Evolutionary conservation across 1,140 invertebrate species (phyloP), one percentile per base, ranked within the genome.

Genomic region (Eriosoma lanigerum): DNA sequence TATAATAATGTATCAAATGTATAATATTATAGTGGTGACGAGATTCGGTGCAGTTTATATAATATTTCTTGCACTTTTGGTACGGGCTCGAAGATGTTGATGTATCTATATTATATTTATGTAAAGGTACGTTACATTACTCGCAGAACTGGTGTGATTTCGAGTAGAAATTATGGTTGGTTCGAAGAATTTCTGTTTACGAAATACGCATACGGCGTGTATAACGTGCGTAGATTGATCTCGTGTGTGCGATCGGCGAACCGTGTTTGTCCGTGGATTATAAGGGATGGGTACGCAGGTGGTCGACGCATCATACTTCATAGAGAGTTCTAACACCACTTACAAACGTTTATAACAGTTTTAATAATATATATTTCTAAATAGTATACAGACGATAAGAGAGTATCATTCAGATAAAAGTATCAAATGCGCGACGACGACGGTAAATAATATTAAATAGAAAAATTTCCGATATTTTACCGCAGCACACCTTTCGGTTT

Each of bases 251-350:
- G 21, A n/a, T 46, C 64, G 64, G 38, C n/a, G n/a, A 38, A 46
- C 13, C 38, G 21, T n/a, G 13, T 68, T 68, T 68, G 64, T 68
- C 21, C 38, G 29, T 9, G 64, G 64, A 68, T 68, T 68, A 68
- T 68, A 68, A 68, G 64, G 64, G 64, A 46, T 68, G 12, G 62
- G 62, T 66, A 38, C 19, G 5, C 19, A 9, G 32, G 32, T 38
- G 32, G 32, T 38, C 32, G 32, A 38, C 32, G 3, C 32, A 38
- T 38, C 32, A 38, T 38, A 38, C 32, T 38, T 3, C 32, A 38
- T 3, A 38, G 32, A 38, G 32, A 38, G 38, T 13, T 46, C n/a
- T 15, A 46, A 68, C n/a, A 44, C n/a, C 17, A 68, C 38, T 68
- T 66, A 46, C 44, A 46, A 68, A 32, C n/a, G n/a, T 68, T 46